phyloP scores from a whole-genome alignment of 1,140 invertebrate genomes.

The Adelges cooleyi region DNA sequence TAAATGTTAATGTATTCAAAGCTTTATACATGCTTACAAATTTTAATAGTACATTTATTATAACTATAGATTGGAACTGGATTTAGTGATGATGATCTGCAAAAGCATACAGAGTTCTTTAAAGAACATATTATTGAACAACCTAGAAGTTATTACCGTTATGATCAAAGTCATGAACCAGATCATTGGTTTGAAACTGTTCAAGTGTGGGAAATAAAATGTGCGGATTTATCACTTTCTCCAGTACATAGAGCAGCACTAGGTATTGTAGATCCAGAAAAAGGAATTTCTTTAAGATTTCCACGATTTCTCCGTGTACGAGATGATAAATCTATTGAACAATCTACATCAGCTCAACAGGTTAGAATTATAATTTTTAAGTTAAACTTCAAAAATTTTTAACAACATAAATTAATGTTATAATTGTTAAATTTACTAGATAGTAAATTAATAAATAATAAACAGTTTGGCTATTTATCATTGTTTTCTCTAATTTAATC shows the following conservation, averaged over 20 bases:
- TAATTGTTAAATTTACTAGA: too few species aligned
- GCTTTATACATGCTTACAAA: too few species aligned
- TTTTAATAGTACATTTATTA: constrained; percentile 28
- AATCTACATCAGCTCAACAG: constrained; percentile 84
- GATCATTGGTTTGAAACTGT: constrained; percentile 93
- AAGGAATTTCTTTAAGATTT: constrained; percentile 92
- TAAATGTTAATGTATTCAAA: too few species aligned
- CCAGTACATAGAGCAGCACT: constrained; percentile 83
- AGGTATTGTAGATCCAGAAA: constrained; percentile 81
- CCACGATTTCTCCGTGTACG: constrained; percentile 85
- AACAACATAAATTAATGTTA: too few species aligned
- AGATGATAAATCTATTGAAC: constrained; percentile 86
- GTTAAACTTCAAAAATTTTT: too few species aligned
- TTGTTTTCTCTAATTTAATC: too few species aligned
- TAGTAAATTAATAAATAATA: too few species aligned
- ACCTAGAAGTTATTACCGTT: constrained; percentile 79
- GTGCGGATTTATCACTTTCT: constrained; percentile 93
- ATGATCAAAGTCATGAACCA: constrained; percentile 60
- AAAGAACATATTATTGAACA: constrained; percentile 60
- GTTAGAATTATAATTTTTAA: too few species aligned
- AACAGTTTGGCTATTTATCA: too few species aligned
- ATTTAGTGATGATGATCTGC: constrained; percentile 85
- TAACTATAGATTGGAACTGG: constrained; percentile 83
- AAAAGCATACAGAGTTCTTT: constrained; percentile 63
- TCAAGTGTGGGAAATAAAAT: constrained; percentile 97